phyloP scores from a whole-genome alignment of 1,140 invertebrate genomes.

The Ceratina calcarata region DNA sequence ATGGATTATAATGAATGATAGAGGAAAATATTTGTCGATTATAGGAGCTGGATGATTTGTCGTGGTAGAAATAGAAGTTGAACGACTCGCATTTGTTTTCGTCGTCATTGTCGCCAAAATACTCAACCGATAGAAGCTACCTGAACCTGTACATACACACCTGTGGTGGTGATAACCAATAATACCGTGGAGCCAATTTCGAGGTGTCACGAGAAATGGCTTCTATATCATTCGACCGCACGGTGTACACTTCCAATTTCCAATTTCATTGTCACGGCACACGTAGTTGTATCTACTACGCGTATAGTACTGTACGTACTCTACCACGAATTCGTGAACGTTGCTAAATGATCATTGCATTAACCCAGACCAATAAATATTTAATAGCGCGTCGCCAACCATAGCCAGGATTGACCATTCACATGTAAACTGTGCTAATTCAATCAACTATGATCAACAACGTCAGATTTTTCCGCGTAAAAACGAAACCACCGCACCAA shows the following conservation, averaged over 20 bases:
- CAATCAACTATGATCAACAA: conserved; percentile 25
- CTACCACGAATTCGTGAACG: conserved; percentile 22
- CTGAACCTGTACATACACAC: not conserved
- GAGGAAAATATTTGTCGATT: no score
- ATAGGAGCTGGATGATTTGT: no score
- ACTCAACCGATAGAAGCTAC: conserved; percentile 18
- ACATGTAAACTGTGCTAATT: conserved; percentile 32
- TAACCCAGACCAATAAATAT: conserved; percentile 45
- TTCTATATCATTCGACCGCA: conserved; percentile 60
- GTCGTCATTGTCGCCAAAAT: not conserved
- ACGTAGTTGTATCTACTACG: conserved; percentile 14
- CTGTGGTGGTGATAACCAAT: conserved; percentile 55
- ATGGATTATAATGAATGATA: no score
- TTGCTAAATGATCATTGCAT: conserved; percentile 45
- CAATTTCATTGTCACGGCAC: conserved; percentile 56
- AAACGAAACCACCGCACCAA: not conserved
- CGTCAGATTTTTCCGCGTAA: conserved; percentile 11
- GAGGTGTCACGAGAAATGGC: conserved; percentile 63
- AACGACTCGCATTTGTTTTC: no score
- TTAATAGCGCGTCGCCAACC: conserved; percentile 19
- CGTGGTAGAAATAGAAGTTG: no score
- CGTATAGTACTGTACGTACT: not conserved
- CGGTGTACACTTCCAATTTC: conserved; percentile 62
- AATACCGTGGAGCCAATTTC: conserved; percentile 63
- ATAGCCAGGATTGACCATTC: conserved; percentile 22